Evolutionary conservation across 2,797 vertebrate species (phyloP).

Genomic region (Tapirus indicus): DNA sequence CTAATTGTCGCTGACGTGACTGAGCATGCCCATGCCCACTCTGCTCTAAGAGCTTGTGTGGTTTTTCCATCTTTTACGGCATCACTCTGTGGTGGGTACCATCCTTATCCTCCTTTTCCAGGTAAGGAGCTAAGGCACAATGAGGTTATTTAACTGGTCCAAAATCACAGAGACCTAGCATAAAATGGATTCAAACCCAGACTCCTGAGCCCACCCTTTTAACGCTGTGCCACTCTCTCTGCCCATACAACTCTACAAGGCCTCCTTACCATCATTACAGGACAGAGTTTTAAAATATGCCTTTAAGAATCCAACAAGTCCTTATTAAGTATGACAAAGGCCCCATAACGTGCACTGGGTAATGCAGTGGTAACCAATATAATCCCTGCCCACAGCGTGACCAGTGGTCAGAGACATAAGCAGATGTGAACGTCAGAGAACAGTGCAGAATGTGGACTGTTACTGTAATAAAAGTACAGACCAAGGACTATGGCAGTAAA

Average conservation of each 20-base stretch:
- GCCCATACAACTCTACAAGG: neutral
- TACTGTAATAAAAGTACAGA: neutral
- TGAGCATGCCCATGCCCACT: neutral
- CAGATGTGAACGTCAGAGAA: neutral
- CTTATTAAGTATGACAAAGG: neutral
- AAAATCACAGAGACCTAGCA: neutral
- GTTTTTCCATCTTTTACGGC: neutral
- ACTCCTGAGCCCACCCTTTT: neutral
- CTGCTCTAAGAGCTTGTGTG: too few species aligned
- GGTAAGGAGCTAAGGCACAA: neutral
- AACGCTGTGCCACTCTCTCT: neutral
- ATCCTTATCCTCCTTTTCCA: neutral
- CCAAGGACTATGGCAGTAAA: neutral
- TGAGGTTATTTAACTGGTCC: neutral
- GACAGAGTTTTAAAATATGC: neutral
- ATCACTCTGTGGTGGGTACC: neutral
- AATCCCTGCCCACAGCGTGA: neutral
- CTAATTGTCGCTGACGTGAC: neutral
- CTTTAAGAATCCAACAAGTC: neutral
- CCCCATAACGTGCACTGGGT: neutral
- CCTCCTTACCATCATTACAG: neutral
- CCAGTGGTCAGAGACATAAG: neutral
- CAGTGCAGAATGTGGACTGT: neutral
- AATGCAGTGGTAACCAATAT: neutral
- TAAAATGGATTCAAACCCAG: neutral